phyloP scores from a whole-genome alignment of 2,888 invertebrate species.

The Microdon myrmicae region DNA sequence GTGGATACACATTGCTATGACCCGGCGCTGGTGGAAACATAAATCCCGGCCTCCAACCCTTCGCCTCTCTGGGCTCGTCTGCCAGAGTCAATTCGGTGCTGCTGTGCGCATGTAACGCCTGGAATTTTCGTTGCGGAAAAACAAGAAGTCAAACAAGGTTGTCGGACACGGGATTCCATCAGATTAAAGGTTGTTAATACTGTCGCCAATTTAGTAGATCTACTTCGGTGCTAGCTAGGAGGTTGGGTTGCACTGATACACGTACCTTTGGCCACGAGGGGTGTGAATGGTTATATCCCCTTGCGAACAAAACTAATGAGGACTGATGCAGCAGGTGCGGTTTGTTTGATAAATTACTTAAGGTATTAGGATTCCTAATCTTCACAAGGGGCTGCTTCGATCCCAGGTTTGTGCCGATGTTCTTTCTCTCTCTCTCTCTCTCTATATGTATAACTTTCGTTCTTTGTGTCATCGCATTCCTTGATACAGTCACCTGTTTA shows the following conservation, averaged over 20 bases:
- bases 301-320: slow-evolving; percentile 29
- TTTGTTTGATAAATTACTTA: slow-evolving; percentile 51
- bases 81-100: too few relatives aligned
- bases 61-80: not conserved
- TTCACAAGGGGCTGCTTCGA: too few relatives aligned
- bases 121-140: slow-evolving; percentile 43
- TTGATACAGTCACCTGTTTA: too few relatives aligned
- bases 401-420: too few relatives aligned
- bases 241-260: slow-evolving; percentile 2
- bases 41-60: slow-evolving; percentile 30
- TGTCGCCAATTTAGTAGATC: slow-evolving; percentile 57
- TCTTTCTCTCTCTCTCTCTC: too few relatives aligned
- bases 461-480: too few relatives aligned
- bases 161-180: slow-evolving; percentile 58
- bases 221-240: slow-evolving; percentile 12
- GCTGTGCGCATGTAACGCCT: slow-evolving; percentile 30
- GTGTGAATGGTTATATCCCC: slow-evolving; percentile 42
- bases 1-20: slow-evolving; percentile 40
- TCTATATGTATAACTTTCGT: too few relatives aligned
- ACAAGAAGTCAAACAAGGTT: slow-evolving; percentile 55
- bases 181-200: slow-evolving; percentile 59
- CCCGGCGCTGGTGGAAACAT: slow-evolving; percentile 28
- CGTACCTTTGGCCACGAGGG: slow-evolving; percentile 24
- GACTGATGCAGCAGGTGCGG: slow-evolving; percentile 49
- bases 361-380: slow-evolving; percentile 46